phyloP scores from a whole-genome alignment of 2,797 vertebrate species.

The Ataeniobius toweri region DNA sequence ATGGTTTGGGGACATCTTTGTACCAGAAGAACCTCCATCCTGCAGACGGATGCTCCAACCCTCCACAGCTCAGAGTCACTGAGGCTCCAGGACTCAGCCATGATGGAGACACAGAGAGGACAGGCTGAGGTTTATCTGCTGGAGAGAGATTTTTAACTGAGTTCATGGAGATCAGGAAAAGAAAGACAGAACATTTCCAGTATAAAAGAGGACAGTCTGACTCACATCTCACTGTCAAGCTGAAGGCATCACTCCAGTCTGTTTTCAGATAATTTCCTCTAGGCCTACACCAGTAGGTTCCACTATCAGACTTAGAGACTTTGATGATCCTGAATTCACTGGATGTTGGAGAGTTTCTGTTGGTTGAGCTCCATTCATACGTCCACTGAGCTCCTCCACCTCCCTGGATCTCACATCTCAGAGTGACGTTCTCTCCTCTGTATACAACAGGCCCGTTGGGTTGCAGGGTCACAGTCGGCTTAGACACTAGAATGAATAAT shows the following conservation, averaged over 20 bases:
- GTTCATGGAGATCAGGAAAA: no score
- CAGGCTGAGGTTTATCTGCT: no score
- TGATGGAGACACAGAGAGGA: no score
- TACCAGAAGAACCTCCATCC: no score
- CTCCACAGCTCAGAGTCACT: no score
- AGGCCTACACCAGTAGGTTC: not conserved
- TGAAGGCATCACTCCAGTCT: not conserved
- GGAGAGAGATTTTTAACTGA: no score
- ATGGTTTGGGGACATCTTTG: no score
- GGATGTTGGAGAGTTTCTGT: not conserved
- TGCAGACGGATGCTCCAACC: no score
- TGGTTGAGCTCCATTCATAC: constrained; percentile 29
- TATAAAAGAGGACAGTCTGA: not conserved
- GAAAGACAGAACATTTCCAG: no score
- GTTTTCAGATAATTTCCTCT: no score
- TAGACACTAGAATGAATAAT: not conserved
- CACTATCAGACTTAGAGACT: accelerated
- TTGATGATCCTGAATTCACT: not conserved
- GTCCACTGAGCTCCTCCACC: constrained; percentile 24
- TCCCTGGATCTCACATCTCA: constrained; percentile 38
- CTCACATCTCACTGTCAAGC: not conserved
- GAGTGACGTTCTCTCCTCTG: constrained; percentile 28
- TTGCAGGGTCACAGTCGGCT: not conserved
- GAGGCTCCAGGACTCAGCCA: no score
- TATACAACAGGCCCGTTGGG: constrained; percentile 29